These are phyloP conservation scores for Linurgus olivaceus DNA, from an alignment of 2,797 vertebrate species.

Conservation along the genomic window DNA sequence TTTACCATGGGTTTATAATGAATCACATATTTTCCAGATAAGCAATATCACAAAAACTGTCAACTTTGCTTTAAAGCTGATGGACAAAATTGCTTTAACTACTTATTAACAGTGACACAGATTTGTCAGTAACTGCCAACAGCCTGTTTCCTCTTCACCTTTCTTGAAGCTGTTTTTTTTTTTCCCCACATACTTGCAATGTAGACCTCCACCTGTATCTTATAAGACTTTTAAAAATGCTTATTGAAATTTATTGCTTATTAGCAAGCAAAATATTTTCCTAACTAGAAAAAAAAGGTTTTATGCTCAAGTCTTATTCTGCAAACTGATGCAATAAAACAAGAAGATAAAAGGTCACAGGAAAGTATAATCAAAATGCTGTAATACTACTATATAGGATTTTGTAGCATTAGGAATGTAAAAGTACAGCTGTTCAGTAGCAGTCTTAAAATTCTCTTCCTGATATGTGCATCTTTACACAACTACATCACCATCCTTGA, in stretches of 20 bases:
- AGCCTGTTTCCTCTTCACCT: neutral
- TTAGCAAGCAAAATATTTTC: neutral
- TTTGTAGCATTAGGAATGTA: neutral
- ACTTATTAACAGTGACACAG: accelerated
- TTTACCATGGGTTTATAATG: neutral
- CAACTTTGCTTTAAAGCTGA: neutral
- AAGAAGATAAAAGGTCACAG: neutral
- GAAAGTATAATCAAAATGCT: neutral
- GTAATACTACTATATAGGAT: neutral
- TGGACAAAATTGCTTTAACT: neutral
- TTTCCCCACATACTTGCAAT: accelerated
- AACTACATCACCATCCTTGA: neutral
- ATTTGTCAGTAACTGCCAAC: neutral
- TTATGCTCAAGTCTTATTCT: neutral
- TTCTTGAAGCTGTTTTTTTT: neutral
- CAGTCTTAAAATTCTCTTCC: neutral
- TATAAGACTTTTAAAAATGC: neutral
- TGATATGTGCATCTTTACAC: neutral
- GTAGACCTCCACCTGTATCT: neutral
- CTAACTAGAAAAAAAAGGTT: neutral
- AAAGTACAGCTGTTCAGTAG: neutral
- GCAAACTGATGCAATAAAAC: neutral
- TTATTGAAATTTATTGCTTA: neutral
- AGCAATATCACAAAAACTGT: neutral
- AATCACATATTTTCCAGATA: neutral